These are phyloP conservation scores for Archips xylosteana DNA, from an alignment of 2,888 invertebrate species.

Conservation along the genomic window DNA sequence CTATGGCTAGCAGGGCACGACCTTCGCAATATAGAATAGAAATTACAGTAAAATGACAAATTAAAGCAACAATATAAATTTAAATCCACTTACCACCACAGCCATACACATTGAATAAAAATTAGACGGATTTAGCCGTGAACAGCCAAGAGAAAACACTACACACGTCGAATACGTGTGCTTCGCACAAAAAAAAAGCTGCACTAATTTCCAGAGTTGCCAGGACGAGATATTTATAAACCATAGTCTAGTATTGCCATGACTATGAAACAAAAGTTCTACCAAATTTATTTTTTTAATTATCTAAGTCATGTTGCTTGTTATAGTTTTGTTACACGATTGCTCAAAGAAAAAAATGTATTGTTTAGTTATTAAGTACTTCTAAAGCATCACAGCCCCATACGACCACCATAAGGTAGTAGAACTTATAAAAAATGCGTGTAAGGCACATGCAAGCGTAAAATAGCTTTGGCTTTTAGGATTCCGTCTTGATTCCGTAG, in stretches of 20 bases:
- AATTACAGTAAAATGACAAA: slow-evolving; percentile 23
- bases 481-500: too few species aligned
- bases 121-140: slow-evolving; percentile 87
- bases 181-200: slow-evolving; percentile 73
- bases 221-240: slow-evolving; percentile 39
- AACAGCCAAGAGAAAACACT: slow-evolving; percentile 79
- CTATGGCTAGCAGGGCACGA: slow-evolving; percentile 67
- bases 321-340: neutral
- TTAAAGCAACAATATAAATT: slow-evolving; percentile 46
- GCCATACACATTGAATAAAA: slow-evolving; percentile 93
- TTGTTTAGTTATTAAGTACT: too few species aligned
- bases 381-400: too few species aligned
- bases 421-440: too few species aligned
- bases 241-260: slow-evolving; percentile 35
- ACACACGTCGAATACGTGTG: slow-evolving; percentile 83
- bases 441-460: too few species aligned
- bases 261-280: slow-evolving; percentile 9
- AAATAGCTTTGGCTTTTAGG: too few species aligned
- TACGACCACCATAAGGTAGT: too few species aligned
- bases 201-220: slow-evolving; percentile 65
- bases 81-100: slow-evolving; percentile 89
- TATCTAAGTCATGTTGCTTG: neutral
- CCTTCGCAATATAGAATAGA: slow-evolving; percentile 56
- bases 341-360: too few species aligned
- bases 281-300: neutral